These are phyloP conservation scores for Periophthalmus magnuspinnatus DNA, from an alignment of 2,797 vertebrate species.

Conservation along the genomic window DNA sequence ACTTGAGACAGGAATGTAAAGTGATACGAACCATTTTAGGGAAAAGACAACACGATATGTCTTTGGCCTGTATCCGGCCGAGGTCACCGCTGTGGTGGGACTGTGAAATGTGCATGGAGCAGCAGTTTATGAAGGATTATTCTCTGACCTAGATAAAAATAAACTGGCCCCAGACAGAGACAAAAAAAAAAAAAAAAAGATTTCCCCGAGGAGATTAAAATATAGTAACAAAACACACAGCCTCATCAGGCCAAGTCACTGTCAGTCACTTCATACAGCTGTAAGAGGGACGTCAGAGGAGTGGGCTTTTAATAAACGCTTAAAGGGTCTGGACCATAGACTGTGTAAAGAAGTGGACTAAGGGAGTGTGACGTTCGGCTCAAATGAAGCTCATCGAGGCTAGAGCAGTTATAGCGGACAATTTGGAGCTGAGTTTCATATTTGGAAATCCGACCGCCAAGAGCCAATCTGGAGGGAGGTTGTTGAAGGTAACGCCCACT, in stretches of 20 bases:
- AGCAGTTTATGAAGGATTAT: slow-evolving; percentile 16
- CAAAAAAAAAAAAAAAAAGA: neutral
- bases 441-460: too few relatives aligned
- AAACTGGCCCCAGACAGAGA: slow-evolving; percentile 1
- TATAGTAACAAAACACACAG: slow-evolving; percentile 6
- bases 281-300: slow-evolving; percentile 12
- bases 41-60: slow-evolving; percentile 28
- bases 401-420: too few relatives aligned
- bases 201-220: slow-evolving; percentile 7
- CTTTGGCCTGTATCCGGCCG: slow-evolving; percentile 24
- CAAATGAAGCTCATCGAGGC: too few relatives aligned
- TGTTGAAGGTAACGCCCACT: too few relatives aligned
- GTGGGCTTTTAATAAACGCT: slow-evolving; percentile 9
- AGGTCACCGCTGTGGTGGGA: slow-evolving; percentile 30
- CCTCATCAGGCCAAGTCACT: neutral
- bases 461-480: too few relatives aligned
- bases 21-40: slow-evolving; percentile 24
- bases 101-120: slow-evolving; percentile 8
- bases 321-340: too few relatives aligned
- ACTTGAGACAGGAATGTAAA: slow-evolving; percentile 26
- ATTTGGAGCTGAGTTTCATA: too few relatives aligned
- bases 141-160: slow-evolving; percentile 11
- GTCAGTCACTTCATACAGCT: slow-evolving; percentile 16
- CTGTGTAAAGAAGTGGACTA: too few relatives aligned
- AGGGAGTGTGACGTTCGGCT: too few relatives aligned